These are phyloP conservation scores for Cyprinodon tularosa DNA, from an alignment of 2,113 vertebrate species.

Conservation along the genomic window DNA sequence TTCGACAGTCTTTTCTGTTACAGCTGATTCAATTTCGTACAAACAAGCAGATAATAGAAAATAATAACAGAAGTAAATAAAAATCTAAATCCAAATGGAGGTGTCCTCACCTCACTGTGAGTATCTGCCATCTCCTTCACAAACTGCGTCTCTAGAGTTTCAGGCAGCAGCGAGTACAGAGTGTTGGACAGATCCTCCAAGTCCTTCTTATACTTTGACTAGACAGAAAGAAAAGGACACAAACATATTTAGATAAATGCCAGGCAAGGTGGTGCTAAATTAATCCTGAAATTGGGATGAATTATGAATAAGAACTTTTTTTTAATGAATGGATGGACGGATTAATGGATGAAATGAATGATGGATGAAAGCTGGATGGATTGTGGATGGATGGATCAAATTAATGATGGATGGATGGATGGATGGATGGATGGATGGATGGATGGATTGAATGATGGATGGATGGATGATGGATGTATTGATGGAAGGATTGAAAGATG, in stretches of 20 bases:
- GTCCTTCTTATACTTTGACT: slow-evolving; percentile 60
- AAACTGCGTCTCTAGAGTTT: slow-evolving; percentile 67
- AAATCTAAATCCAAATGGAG: slow-evolving; percentile 52
- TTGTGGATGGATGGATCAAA: too few species aligned
- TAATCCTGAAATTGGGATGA: too few species aligned
- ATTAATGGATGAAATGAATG: too few species aligned
- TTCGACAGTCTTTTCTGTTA: not conserved
- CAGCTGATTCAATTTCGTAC: not conserved
- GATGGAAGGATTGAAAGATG: too few species aligned
- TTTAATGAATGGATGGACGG: too few species aligned
- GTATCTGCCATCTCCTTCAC: slow-evolving; percentile 55
- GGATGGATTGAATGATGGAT: too few species aligned
- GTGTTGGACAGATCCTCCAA: slow-evolving; percentile 49
- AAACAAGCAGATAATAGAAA: not conserved
- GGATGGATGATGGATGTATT: too few species aligned
- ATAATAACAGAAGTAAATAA: not conserved
- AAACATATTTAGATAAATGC: not conserved
- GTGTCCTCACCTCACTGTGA: slow-evolving; percentile 44
- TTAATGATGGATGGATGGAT: too few species aligned
- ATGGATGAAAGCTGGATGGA: too few species aligned
- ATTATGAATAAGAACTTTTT: too few species aligned
- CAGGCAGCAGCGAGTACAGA: slow-evolving; percentile 49
- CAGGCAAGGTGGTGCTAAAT: too few species aligned
- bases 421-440: too few species aligned
- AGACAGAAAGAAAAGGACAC: not conserved